phyloP scores from a whole-genome alignment of 2,888 invertebrate species.

The Adela reaumurella region DNA sequence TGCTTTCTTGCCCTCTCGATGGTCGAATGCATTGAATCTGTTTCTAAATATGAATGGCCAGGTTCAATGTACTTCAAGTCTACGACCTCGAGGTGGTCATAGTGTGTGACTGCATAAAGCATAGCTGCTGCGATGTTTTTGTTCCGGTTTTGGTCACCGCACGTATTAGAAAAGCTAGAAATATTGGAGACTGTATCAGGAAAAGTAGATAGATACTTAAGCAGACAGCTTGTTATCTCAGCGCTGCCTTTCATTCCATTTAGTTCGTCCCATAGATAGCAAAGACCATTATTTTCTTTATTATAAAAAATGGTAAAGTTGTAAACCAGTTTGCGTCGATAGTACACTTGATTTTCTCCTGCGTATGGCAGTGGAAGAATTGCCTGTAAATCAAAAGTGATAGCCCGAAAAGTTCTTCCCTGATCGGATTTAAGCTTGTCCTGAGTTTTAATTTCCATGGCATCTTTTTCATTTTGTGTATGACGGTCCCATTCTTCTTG shows the following conservation, averaged over 20 bases:
- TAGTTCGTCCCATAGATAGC: not conserved
- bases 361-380: conserved; percentile 3
- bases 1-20: conserved; percentile 3
- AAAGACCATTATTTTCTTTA: conserved; percentile 3
- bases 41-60: conserved; percentile 9
- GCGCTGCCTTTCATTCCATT: not conserved
- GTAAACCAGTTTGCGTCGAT: conserved; percentile 4
- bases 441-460: not conserved
- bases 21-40: conserved; percentile 1
- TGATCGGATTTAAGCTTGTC: not conserved
- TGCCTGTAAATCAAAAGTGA: conserved; percentile 6
- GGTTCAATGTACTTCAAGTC: conserved; percentile 7
- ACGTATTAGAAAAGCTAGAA: not conserved
- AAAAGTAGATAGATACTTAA: not conserved
- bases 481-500: not conserved
- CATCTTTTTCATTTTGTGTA: not conserved
- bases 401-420: not conserved
- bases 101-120: not conserved
- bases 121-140: conserved; percentile 1
- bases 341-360: conserved; percentile 4
- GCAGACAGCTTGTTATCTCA: not conserved
- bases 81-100: conserved; percentile 1
- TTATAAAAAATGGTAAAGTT: conserved; percentile 5
- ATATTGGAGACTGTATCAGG: not conserved
- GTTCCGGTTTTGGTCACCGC: conserved; percentile 6